phyloP scores from a whole-genome alignment of 2,113 vertebrate species.

The Syrmaticus mikado region DNA sequence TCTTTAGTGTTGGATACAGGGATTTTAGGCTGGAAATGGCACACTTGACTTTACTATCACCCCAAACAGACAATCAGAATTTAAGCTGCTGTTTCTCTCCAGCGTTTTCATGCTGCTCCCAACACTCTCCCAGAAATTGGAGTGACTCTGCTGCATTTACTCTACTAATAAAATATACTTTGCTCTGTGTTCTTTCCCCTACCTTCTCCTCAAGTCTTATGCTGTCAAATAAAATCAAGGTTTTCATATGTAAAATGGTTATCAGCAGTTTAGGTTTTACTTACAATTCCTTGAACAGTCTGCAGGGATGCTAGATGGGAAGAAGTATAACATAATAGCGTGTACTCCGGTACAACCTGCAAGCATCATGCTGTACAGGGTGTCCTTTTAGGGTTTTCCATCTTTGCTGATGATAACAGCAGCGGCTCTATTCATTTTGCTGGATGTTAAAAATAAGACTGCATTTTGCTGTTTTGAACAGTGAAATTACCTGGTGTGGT shows the following conservation, averaged over 20 bases:
- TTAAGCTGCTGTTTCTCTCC: conserved; percentile 60
- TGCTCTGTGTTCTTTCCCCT: background rate
- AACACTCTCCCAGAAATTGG: conserved; percentile 2
- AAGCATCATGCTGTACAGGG: background rate
- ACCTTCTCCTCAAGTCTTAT: background rate
- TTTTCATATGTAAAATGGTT: conserved; percentile 17
- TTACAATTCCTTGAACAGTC: background rate
- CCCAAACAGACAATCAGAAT: conserved; percentile 56
- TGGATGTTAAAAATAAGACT: background rate
- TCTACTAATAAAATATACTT: conserved; percentile 28
- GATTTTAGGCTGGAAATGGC: conserved; percentile 60
- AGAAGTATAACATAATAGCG: background rate
- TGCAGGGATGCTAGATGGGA: background rate
- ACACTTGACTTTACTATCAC: conserved; percentile 55
- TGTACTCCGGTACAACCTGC: background rate
- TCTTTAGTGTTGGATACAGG: conserved; percentile 47
- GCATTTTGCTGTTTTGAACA: background rate
- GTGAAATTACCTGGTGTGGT: background rate
- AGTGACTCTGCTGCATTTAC: conserved; percentile 41
- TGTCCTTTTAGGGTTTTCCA: background rate
- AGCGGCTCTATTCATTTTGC: background rate
- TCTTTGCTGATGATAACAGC: background rate
- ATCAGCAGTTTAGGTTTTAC: conserved; percentile 7
- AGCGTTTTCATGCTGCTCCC: background rate
- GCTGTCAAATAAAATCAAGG: conserved; percentile 23